Base-by-base conservation (phyloP, 2,113 vertebrate genomes). In the Myotis davidii region DNA sequence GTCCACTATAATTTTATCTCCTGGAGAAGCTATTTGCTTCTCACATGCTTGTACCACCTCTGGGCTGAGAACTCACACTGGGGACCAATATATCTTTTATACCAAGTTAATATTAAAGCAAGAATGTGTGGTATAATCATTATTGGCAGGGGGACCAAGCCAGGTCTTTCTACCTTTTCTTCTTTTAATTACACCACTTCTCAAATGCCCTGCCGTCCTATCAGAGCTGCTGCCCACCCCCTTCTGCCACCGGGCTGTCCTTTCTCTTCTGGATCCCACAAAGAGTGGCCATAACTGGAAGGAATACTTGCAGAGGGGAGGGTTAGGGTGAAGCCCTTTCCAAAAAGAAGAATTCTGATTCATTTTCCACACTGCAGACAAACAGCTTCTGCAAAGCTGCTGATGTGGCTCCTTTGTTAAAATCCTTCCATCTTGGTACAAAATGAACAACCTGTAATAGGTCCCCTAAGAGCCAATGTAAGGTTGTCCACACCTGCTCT, bases 1-100 rank as follows among this genome's bases (percentile, higher is more conserved):
- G 13, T 45, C 39, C 61, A 50, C 69, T 79, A 11, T 64, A 86
- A 78, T 88, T 91, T 85, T 85, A 54, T 52, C 89, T 95, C 56
- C 61, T 42, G 18, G 61, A 90, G 37, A 84, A 5, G 13, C 9
- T 50, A 65, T 84, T 69, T 88, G 78, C 48, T 87, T 78, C 52
- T 85, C 65, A 48, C 17, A n/a, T 84, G 59, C 54, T 56, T 7
- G 0, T 12, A 10, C 70, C 20, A 0, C 52, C 78, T 42, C 9
- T 42, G 50, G 73, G 61, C 64, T 45, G 20, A 78, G 76, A 93
- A 93, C 6, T 86, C 69, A 93, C 67, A 48, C 79, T 39, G 45
- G 70, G 69, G 48, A 42, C 83, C 29, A 64, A 88, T 21, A 13
- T 7, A 42, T 48, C 34, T 91, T 56, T 88, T 59, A 79, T 21